Evolutionary conservation across 2,888 invertebrate genomes (phyloP).

Genomic region (Melanotus villosus): DNA sequence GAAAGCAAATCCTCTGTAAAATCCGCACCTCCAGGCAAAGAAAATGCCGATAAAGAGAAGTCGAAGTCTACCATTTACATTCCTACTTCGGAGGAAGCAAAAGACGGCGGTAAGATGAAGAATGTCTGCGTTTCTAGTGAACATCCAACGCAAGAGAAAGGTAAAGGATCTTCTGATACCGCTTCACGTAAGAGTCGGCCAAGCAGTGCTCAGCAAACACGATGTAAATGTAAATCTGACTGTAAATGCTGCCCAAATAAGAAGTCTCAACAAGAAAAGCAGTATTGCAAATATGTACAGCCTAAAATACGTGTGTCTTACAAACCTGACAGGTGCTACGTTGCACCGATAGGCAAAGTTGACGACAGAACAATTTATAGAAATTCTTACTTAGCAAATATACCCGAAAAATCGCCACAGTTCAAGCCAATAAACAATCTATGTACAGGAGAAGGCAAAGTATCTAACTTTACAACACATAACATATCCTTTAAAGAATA

Average conservation of each 20-base stretch:
- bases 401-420: slow-evolving; percentile 54
- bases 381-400: slow-evolving; percentile 2
- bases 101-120: no score
- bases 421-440: slow-evolving; percentile 58
- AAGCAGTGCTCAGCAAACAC: no score
- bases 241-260: slow-evolving; percentile 12
- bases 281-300: slow-evolving; percentile 35
- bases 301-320: slow-evolving; percentile 25
- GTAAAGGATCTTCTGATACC: no score
- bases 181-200: no score
- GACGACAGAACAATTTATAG: slow-evolving; percentile 37
- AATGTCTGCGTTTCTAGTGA: no score
- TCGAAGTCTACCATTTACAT: no score
- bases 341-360: slow-evolving; percentile 9
- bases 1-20: no score
- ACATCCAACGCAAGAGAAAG: no score
- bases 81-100: no score
- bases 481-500: slow-evolving; percentile 73
- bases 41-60: no score
- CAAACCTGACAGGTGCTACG: slow-evolving; percentile 8
- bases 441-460: slow-evolving; percentile 54
- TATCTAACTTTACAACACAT: slow-evolving; percentile 67
- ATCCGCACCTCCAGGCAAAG: no score
- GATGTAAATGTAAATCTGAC: slow-evolving; percentile 14
- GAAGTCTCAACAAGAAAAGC: not conserved